Conservation (phyloP, 2,888 invertebrate genomes). For the Palloptera scutellata region DNA sequence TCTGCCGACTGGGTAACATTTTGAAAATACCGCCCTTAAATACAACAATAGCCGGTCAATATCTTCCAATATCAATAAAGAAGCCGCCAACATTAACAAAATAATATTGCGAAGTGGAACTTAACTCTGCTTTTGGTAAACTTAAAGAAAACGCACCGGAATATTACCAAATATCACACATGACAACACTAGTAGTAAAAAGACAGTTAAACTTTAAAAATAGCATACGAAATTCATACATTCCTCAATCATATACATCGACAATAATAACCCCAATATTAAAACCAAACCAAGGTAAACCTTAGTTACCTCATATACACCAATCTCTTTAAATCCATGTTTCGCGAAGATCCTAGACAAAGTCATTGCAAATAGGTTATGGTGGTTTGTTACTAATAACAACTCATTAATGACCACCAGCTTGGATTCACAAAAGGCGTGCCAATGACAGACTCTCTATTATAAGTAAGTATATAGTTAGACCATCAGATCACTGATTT, state of each 20-base stretch:
- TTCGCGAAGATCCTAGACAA: constrained; percentile 15
- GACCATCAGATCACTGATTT: constrained; percentile 8
- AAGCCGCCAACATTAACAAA: background rate
- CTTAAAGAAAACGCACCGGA: constrained; percentile 26
- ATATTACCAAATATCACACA: constrained; percentile 14
- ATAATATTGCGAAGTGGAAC: background rate
- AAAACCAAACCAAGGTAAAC: constrained; percentile 24
- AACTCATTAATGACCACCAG: constrained; percentile 26
- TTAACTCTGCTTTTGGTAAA: background rate
- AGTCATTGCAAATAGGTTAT: constrained; percentile 26
- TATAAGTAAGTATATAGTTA: too few species aligned
- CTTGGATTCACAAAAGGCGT: constrained; percentile 23
- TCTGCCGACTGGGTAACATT: constrained; percentile 10
- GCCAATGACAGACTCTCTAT: too few species aligned
- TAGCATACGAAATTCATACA: constrained; percentile 15
- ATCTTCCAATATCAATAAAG: background rate
- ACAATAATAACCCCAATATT: constrained; percentile 26
- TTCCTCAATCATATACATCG: constrained; percentile 27
- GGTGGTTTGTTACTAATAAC: constrained; percentile 24
- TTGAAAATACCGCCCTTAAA: background rate
- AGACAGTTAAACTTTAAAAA: constrained; percentile 16
- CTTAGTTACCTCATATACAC: constrained; percentile 17
- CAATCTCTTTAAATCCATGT: constrained; percentile 27
- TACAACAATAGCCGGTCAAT: background rate
- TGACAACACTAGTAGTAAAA: constrained; percentile 15